These are phyloP conservation scores for Cuculus canorus DNA, from an alignment of 2,797 vertebrate species.

Conservation along the genomic window DNA sequence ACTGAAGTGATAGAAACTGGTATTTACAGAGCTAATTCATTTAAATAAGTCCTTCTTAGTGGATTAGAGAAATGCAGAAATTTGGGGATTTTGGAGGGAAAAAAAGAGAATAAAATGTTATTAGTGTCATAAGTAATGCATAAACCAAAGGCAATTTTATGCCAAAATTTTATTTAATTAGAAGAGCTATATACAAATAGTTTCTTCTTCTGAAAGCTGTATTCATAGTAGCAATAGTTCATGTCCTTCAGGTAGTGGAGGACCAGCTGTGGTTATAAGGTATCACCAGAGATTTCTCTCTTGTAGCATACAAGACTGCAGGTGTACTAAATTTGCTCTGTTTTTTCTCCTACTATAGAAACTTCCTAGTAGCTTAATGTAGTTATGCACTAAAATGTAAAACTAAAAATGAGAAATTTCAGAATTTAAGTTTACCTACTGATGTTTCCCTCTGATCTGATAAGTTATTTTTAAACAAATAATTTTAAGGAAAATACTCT, in stretches of 20 bases:
- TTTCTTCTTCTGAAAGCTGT: background rate
- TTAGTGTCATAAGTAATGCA: background rate
- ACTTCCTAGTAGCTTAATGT: background rate
- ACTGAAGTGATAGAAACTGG: background rate
- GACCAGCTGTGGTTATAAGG: background rate
- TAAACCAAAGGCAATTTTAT: background rate
- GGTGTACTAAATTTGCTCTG: background rate
- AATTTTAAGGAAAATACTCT: background rate
- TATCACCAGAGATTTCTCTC: background rate
- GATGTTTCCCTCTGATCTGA: background rate
- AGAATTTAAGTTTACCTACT: background rate
- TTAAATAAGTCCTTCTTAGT: background rate
- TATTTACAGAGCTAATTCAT: conserved; percentile 43
- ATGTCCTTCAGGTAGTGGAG: background rate
- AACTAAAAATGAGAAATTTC: background rate
- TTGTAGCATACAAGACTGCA: background rate
- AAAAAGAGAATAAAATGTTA: background rate
- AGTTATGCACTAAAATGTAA: background rate
- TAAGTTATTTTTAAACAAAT: background rate
- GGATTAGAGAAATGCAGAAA: conserved; percentile 30
- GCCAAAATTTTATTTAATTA: background rate
- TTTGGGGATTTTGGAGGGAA: background rate
- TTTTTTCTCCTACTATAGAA: background rate
- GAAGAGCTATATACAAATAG: background rate
- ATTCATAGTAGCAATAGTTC: background rate